Evolutionary conservation across 2,888 invertebrate genomes (phyloP).

Genomic region (Euclidia mi): DNA sequence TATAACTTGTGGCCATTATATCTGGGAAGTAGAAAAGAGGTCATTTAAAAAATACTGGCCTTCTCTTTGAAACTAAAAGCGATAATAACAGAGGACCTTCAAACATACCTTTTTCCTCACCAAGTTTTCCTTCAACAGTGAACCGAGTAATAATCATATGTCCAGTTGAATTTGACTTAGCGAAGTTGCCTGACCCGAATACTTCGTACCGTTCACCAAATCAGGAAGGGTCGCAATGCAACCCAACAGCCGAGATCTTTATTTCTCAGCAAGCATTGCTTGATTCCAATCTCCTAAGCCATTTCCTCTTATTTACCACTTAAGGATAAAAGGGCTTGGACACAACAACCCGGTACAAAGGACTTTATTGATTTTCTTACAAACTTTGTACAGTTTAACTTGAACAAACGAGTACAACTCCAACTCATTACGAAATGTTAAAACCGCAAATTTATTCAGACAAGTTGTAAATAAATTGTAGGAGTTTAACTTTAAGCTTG

Average conservation of each 20-base stretch:
- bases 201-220: slow-evolving; percentile 1
- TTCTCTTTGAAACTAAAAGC: too few species aligned
- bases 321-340: slow-evolving; percentile 17
- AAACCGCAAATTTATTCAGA: slow-evolving; percentile 47
- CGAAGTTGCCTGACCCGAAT: neutral
- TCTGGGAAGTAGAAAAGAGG: too few species aligned
- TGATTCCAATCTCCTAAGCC: slow-evolving; percentile 17
- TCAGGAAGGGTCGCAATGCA: slow-evolving; percentile 8
- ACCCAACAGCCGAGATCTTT: slow-evolving; percentile 6
- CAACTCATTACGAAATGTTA: slow-evolving; percentile 50
- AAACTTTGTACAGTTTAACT: slow-evolving; percentile 16
- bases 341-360: slow-evolving; percentile 24
- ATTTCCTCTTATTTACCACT: slow-evolving; percentile 25
- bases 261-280: slow-evolving; percentile 14
- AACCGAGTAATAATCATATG: neutral
- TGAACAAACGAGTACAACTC: slow-evolving; percentile 46
- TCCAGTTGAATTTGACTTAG: neutral
- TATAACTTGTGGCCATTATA: too few species aligned
- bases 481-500: slow-evolving; percentile 38
- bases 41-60: too few species aligned
- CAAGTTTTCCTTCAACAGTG: too few species aligned
- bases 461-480: slow-evolving; percentile 48
- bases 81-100: too few species aligned
- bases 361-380: slow-evolving; percentile 37
- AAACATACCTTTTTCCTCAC: too few species aligned